Evolutionary conservation across 2,797 vertebrate genomes (phyloP).

Genomic region (Xenentodon cancila): DNA sequence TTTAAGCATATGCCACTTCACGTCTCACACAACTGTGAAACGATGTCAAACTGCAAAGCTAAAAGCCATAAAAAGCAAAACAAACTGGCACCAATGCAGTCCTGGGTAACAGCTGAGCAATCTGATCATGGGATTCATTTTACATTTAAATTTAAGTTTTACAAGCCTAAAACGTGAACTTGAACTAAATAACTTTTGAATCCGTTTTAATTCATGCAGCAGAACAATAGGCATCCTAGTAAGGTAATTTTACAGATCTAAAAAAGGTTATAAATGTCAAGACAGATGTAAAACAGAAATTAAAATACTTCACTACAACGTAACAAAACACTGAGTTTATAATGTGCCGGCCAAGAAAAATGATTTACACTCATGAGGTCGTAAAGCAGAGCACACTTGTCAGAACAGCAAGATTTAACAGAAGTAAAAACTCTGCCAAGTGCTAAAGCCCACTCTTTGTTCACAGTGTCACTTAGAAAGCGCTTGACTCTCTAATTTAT

Average conservation of each 20-base stretch:
- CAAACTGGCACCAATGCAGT: background rate
- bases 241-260: constrained; percentile 6
- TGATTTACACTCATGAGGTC: constrained; percentile 38
- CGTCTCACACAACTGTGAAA: constrained; percentile 12
- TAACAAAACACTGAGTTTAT: constrained; percentile 35
- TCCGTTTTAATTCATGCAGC: background rate
- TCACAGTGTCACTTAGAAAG: constrained; percentile 34
- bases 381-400: constrained; percentile 16
- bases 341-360: constrained; percentile 38
- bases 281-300: background rate
- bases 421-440: constrained; percentile 31
- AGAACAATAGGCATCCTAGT: constrained; percentile 1
- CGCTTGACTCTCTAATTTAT: constrained; percentile 31
- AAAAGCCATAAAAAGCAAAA: constrained; percentile 23
- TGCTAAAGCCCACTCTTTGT: constrained; percentile 40
- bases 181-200: constrained; percentile 32
- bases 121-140: constrained; percentile 32
- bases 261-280: constrained; percentile 8
- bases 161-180: constrained; percentile 11
- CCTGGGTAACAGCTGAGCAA: constrained; percentile 15
- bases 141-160: constrained; percentile 23
- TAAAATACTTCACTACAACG: constrained; percentile 19
- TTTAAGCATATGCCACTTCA: constrained; percentile 1
- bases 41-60: constrained; percentile 2
- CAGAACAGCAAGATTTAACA: constrained; percentile 21